Base-by-base conservation (phyloP, 1,140 invertebrate species). In the Delia radicum region DNA sequence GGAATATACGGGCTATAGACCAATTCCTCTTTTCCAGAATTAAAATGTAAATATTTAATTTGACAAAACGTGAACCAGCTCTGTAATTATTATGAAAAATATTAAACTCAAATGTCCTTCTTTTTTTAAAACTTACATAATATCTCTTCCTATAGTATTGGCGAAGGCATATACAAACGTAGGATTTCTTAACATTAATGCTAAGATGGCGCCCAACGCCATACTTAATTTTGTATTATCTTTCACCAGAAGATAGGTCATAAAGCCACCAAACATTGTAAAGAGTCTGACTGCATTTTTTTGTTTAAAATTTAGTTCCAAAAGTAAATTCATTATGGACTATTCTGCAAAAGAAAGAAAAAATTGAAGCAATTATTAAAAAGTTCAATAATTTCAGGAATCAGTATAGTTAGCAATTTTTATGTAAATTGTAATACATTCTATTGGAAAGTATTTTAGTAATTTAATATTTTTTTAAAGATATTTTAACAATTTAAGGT, bases 1-100 rank as follows among this genome's bases (percentile, higher is more conserved):
- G 84, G 80, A 94, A 94, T 8, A 91, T 79, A 61, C 87, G 87
- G 0, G 91, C 88, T 8, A 93, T 90, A 0, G 91, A 91, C 18
- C 87, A 87, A 27, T 89, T 86, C 13, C 80, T 81, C 21, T 82
- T 86, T 77, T 91, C 90, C 89, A 89, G 91, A 74, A 81, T 80
- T 74, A 87, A 82, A 13, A 89, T 79, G 12, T 85, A 80, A 15
- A 86, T 37, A 65, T 88, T 89, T 7, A 90, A 79, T 74, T 83
- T 82, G 6, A 86, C 3, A 76, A 90, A 90, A 74, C 88, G 86
- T 27, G 81, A 81, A 0, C 85, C 79, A 10, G 74, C 73, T 27
- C 76, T 77, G 37, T 15, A 62, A 61, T 13, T 29, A 4, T 13
- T 4, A 74, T 12, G 21, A 62, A n/a, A 33, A 27, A 73, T 31